Evolutionary conservation across 1,140 invertebrate species (phyloP), one percentile per base, ranked within the genome.

Genomic region (Rhizoglyphus robini): DNA sequence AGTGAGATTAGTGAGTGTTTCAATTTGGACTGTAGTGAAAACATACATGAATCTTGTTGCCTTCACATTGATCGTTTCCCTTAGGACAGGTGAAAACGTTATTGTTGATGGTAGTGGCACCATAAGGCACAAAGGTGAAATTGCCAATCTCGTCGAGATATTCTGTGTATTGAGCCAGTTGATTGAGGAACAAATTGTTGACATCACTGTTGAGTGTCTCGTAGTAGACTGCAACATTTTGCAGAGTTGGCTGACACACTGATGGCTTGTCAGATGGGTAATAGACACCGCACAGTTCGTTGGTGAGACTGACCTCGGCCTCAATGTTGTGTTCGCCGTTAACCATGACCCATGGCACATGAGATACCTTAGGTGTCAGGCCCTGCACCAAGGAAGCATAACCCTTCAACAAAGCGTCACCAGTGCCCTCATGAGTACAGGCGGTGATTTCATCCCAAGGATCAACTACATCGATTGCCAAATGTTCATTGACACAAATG

Each of bases 21-120:
- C n/a, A n/a, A n/a, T n/a, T n/a, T n/a, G n/a, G n/a, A n/a, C n/a
- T n/a, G n/a, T n/a, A n/a, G n/a, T 47, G 1, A 3, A 18, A n/a
- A 59, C n/a, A 47, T 63, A 63, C 61, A 63, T 63, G 61, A 46
- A 63, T 3, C 27, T 47, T 51, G 32, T 63, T 63, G 11, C 18
- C 61, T 8, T n/a, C 20, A 31, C 61, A 63, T 31, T 63, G 61
- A 27, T 8, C 3, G 20, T 63, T 38, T 18, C 59, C 38, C 2
- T 58, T 3, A 15, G n/a, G 32, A 32, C 61, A 63, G 13, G 11
- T 30, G 20, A 57, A 32, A 13, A n/a, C 25, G 20, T 23, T n/a
- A 27, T 31, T 23, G 1, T 1, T 23, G 8, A 11, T 38, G 11
- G 1, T n/a, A 18, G 61, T 63, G 18, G 13, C 20, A n/a, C 61